Percentiles rank a stretch among this genome's conserved stretches.
phyloP scores from a whole-genome alignment of 2,797 vertebrate species.

The Lepilemur ruficaudatus region DNA sequence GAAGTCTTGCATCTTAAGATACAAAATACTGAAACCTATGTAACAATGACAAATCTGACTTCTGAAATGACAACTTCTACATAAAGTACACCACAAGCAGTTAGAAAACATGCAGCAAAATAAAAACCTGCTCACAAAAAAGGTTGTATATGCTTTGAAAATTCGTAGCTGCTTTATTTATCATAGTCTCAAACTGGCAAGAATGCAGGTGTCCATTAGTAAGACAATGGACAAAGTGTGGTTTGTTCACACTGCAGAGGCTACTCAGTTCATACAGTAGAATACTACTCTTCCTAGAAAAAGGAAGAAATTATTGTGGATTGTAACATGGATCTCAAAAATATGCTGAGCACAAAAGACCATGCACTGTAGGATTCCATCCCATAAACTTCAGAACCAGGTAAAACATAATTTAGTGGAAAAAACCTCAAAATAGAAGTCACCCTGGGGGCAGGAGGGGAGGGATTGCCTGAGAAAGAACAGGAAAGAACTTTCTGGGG shows the following conservation, averaged over 20 bases:
- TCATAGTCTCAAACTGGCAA: background rate
- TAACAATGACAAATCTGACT: background rate
- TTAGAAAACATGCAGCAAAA: background rate
- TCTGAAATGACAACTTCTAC: background rate
- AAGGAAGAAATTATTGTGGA: background rate
- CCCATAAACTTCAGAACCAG: background rate
- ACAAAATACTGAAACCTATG: background rate
- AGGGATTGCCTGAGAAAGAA: background rate
- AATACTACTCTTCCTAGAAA: background rate
- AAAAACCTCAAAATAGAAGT: background rate
- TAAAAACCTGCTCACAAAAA: background rate
- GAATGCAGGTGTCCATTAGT: background rate
- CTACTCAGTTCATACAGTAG: background rate
- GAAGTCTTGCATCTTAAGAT: background rate
- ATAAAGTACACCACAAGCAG: background rate
- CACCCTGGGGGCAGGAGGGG: fast-evolving
- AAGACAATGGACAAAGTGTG: background rate
- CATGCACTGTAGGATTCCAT: background rate
- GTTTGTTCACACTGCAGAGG: background rate
- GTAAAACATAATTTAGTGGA: background rate
- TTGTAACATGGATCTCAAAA: background rate
- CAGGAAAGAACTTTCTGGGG: background rate
- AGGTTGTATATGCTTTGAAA: background rate
- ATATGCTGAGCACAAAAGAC: background rate
- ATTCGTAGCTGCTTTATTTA: background rate